phyloP scores from a whole-genome alignment of 2,888 invertebrate species.

The Acronicta psi region DNA sequence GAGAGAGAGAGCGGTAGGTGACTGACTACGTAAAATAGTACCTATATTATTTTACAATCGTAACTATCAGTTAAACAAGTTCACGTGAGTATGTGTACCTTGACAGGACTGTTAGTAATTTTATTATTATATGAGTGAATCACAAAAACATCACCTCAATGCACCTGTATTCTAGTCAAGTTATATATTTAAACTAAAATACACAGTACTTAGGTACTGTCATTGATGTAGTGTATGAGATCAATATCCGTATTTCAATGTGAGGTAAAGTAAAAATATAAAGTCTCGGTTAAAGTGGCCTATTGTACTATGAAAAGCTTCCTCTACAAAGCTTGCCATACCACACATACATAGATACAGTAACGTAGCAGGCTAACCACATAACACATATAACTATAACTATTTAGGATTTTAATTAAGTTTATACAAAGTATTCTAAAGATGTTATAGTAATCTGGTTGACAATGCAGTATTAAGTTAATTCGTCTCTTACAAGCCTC shows the following conservation, averaged over 20 bases:
- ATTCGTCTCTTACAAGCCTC: too few relatives aligned
- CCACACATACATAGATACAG: conserved; percentile 26
- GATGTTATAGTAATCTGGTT: too few relatives aligned
- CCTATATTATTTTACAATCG: conserved; percentile 27
- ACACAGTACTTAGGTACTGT: too few relatives aligned
- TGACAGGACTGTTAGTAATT: background rate
- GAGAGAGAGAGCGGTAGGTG: conserved; percentile 12
- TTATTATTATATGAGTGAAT: background rate
- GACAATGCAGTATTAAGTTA: too few relatives aligned
- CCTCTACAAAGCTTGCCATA: conserved; percentile 47
- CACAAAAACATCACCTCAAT: background rate
- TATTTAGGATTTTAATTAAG: too few relatives aligned
- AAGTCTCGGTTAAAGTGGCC: conserved; percentile 65
- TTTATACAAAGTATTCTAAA: too few relatives aligned
- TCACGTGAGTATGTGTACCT: background rate
- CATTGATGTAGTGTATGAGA: background rate
- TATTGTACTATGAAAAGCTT: conserved; percentile 71
- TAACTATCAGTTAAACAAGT: conserved; percentile 4
- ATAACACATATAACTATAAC: conserved; percentile 2
- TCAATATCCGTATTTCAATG: conserved; percentile 11
- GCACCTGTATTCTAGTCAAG: background rate
- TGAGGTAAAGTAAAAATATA: conserved; percentile 33
- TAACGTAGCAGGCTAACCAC: conserved; percentile 27
- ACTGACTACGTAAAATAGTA: conserved; percentile 22
- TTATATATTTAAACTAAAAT: background rate